Evolutionary conservation across 2,113 vertebrate genomes (phyloP).

Genomic region (Lonchura striata): DNA sequence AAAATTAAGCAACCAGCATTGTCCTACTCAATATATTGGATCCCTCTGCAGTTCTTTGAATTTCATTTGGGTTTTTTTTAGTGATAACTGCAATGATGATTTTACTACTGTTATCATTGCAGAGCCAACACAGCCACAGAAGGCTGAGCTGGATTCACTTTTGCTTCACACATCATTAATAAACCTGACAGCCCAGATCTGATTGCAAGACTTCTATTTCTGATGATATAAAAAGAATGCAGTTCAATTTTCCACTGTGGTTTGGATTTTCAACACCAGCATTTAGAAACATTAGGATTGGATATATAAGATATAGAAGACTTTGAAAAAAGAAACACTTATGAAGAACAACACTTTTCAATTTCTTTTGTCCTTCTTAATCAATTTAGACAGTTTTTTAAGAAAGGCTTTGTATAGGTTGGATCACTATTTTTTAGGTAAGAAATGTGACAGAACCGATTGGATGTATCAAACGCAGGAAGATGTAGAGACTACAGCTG

Average conservation of each 20-base stretch:
- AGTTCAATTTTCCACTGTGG: neutral
- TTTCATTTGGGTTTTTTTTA: neutral
- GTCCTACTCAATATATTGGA: neutral
- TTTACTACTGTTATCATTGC: neutral
- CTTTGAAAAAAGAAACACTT: neutral
- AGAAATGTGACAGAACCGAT: neutral
- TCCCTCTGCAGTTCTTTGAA: neutral
- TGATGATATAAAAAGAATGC: neutral
- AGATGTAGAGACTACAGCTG: neutral
- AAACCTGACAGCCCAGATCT: neutral
- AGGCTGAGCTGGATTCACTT: neutral
- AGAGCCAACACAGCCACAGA: neutral
- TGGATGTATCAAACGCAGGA: neutral
- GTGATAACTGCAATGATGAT: neutral
- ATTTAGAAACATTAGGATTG: neutral
- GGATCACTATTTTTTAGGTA: neutral
- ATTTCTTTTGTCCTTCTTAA: neutral
- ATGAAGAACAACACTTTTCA: neutral
- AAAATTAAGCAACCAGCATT: neutral
- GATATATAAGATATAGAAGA: neutral
- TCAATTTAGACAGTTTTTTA: neutral
- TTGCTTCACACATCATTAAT: conserved; percentile 36
- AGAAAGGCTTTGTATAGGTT: neutral
- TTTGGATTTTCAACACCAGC: neutral
- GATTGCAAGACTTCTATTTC: neutral